Percentiles rank a stretch among this genome's conserved stretches.
Conservation (phyloP, 2,888 invertebrate species). For the Synergus gifuensis region DNA sequence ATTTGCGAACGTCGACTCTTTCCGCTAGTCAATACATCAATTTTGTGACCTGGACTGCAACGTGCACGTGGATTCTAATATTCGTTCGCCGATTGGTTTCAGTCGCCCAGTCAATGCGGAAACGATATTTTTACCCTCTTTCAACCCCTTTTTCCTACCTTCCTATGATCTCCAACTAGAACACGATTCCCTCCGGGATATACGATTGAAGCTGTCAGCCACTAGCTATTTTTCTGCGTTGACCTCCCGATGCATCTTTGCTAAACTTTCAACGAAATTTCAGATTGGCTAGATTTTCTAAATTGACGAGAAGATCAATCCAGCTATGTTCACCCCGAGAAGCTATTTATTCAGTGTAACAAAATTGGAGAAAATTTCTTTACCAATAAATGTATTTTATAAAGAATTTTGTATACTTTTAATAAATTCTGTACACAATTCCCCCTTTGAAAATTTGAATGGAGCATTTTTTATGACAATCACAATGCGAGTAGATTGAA, state of each 20-base stretch:
- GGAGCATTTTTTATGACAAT: not conserved
- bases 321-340: not conserved
- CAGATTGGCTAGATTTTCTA: not conserved
- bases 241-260: conserved; percentile 21
- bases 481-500: not conserved
- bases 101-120: not conserved
- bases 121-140: conserved; percentile 32
- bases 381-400: too few species aligned
- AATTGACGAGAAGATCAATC: not conserved
- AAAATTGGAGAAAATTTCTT: too few species aligned
- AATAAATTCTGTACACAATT: not conserved
- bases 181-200: conserved; percentile 22
- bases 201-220: conserved; percentile 29
- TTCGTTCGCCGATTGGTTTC: conserved; percentile 24
- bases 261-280: not conserved
- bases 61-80: conserved; percentile 8
- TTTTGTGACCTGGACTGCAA: conserved; percentile 20
- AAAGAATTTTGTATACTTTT: too few species aligned
- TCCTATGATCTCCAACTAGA: conserved; percentile 29
- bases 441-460: too few species aligned
- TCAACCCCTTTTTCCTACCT: conserved; percentile 10
- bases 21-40: conserved; percentile 27
- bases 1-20: conserved; percentile 13
- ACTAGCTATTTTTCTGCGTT: conserved; percentile 20
- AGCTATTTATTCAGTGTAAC: not conserved